Evolutionary conservation across 2,113 vertebrate genomes (phyloP).

Genomic region (Pachypanchax playfairii): DNA sequence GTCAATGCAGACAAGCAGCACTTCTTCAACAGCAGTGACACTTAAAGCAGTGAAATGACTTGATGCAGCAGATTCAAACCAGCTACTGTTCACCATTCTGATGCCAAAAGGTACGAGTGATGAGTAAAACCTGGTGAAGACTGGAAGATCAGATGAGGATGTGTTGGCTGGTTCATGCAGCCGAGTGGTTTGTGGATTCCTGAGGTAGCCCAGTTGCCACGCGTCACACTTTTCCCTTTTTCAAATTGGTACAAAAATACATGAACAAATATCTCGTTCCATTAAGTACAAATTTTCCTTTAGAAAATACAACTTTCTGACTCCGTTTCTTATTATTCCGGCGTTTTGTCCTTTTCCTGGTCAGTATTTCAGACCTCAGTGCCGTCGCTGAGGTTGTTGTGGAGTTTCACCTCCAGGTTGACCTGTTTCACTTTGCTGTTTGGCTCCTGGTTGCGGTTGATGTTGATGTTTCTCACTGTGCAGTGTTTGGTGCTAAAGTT

Average conservation of each 20-base stretch:
- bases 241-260: slow-evolving; percentile 84
- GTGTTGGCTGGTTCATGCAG: slow-evolving; percentile 35
- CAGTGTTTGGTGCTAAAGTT: slow-evolving; percentile 84
- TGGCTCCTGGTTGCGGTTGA: slow-evolving; percentile 74
- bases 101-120: slow-evolving; percentile 18
- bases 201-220: slow-evolving; percentile 81
- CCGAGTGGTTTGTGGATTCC: slow-evolving; percentile 52
- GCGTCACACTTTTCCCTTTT: slow-evolving; percentile 65
- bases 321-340: not conserved
- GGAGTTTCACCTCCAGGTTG: slow-evolving; percentile 92
- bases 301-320: slow-evolving; percentile 73
- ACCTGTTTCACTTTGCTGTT: slow-evolving; percentile 85
- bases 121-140: slow-evolving; percentile 18
- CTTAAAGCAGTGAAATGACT: slow-evolving; percentile 38
- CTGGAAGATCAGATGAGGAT: slow-evolving; percentile 14
- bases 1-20: not conserved
- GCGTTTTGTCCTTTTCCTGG: not conserved
- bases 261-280: slow-evolving; percentile 67
- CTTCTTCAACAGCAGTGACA: not conserved
- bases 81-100: slow-evolving; percentile 72
- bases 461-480: slow-evolving; percentile 86
- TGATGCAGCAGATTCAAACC: slow-evolving; percentile 45
- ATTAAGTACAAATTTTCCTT: slow-evolving; percentile 74
- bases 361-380: slow-evolving; percentile 86
- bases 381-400: slow-evolving; percentile 91